phyloP scores from a whole-genome alignment of 2,113 vertebrate genomes.

The Motacilla alba region DNA sequence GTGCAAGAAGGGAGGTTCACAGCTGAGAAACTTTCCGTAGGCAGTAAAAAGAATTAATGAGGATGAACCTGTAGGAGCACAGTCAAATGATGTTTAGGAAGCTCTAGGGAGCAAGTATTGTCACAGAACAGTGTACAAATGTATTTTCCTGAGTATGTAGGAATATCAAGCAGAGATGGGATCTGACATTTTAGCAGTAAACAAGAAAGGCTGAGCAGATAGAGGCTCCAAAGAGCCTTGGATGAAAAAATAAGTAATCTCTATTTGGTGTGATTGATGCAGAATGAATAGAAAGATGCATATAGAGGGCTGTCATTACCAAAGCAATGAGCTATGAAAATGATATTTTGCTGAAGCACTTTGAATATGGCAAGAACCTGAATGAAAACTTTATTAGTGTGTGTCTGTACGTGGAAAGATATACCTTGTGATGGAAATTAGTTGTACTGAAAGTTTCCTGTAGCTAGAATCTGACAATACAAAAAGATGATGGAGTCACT shows the following conservation, averaged over 20 bases:
- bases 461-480: background rate
- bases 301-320: background rate
- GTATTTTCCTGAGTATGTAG: background rate
- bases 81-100: background rate
- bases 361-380: background rate
- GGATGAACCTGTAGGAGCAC: background rate
- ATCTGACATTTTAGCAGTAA: background rate
- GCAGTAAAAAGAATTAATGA: background rate
- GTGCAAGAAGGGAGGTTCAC: background rate
- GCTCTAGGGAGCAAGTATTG: background rate
- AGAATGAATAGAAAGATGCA: background rate
- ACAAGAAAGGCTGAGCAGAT: background rate
- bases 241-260: background rate
- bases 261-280: background rate
- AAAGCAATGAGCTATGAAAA: constrained; percentile 25
- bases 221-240: background rate
- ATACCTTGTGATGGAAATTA: background rate
- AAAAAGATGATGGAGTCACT: background rate
- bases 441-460: background rate
- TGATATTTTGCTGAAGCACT: background rate
- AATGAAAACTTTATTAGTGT: background rate
- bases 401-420: background rate
- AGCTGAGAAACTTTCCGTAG: background rate
- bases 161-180: background rate
- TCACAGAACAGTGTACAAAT: background rate